phyloP scores from a whole-genome alignment of 2,113 vertebrate genomes.

The Helogale parvula region DNA sequence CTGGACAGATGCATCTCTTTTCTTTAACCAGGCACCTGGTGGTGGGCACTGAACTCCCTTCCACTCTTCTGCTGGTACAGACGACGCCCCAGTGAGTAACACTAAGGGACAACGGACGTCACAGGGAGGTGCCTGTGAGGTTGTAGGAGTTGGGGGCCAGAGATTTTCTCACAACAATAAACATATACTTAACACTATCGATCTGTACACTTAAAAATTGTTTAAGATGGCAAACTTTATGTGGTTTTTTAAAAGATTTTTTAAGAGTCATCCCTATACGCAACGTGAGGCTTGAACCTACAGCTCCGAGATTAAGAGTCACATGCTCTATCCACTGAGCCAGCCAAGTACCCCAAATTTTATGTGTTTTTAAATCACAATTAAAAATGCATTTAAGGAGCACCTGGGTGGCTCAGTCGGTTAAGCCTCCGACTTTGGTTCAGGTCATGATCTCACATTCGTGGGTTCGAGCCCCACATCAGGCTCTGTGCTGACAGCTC shows the following conservation, averaged over 20 bases:
- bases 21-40: background rate
- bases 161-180: background rate
- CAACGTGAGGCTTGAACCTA: background rate
- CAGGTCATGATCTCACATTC: too few relatives aligned
- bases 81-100: too few relatives aligned
- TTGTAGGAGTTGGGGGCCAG: too few relatives aligned
- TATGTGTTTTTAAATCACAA: background rate
- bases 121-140: background rate
- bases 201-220: background rate
- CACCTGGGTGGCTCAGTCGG: too few relatives aligned
- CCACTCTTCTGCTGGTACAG: background rate
- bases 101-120: accelerated
- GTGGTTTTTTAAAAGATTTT: background rate
- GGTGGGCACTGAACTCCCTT: background rate
- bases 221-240: background rate
- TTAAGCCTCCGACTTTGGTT: too few relatives aligned
- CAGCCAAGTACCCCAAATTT: background rate
- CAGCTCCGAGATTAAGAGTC: background rate
- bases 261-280: background rate
- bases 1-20: background rate
- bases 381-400: background rate
- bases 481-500: too few relatives aligned
- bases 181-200: background rate
- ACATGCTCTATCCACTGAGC: background rate
- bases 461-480: too few relatives aligned